A percentile compares a stretch with the other conserved stretches of the same genome.
Conservation (phyloP, 2,113 vertebrate genomes). For the Tragulus kanchil region DNA sequence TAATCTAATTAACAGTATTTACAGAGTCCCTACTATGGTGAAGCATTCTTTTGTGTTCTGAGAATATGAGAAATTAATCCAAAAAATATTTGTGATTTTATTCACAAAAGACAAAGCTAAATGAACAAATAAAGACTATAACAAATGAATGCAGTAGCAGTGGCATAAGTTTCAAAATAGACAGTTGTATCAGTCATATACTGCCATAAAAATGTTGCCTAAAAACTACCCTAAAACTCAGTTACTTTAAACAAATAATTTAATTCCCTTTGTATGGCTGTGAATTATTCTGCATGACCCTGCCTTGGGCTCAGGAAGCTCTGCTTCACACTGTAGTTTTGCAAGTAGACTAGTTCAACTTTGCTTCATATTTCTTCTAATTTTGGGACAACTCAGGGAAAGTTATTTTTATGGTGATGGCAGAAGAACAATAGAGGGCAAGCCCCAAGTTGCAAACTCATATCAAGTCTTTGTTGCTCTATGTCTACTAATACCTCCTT, state of each 20-base stretch:
- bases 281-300: background rate
- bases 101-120: background rate
- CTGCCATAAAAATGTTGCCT: background rate
- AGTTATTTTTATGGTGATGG: background rate
- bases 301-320: background rate
- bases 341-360: background rate
- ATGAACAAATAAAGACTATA: background rate
- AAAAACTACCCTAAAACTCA: background rate
- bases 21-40: background rate
- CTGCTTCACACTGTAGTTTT: background rate
- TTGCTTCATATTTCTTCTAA: background rate
- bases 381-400: background rate
- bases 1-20: background rate
- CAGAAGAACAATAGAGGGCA: background rate
- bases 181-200: background rate
- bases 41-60: background rate
- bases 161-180: background rate
- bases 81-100: background rate
- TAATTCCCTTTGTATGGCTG: background rate
- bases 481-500: background rate
- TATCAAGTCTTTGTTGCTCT: background rate
- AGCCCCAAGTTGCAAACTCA: background rate
- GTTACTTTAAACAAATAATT: background rate
- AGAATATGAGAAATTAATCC: background rate
- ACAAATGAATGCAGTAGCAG: background rate